A percentile compares a stretch with the other conserved stretches of the same genome.
phyloP scores from a whole-genome alignment of 2,888 invertebrate genomes.

The Volucella inflata region DNA sequence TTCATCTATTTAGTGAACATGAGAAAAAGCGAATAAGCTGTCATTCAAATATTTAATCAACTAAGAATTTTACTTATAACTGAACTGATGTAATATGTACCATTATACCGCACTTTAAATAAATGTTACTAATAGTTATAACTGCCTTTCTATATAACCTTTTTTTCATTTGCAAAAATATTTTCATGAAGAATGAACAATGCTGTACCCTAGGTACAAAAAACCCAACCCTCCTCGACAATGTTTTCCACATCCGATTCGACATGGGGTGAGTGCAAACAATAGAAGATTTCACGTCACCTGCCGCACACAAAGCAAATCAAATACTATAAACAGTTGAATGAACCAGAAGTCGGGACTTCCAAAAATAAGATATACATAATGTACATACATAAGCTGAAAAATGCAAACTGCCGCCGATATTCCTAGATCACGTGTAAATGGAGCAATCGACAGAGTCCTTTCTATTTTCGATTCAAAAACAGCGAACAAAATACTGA shows the following conservation, averaged over 20 bases:
- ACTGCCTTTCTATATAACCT: slow-evolving; percentile 68
- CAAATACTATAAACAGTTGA: slow-evolving; percentile 70
- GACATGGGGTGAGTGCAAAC: slow-evolving; percentile 79
- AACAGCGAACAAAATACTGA: slow-evolving; percentile 20
- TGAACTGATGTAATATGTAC: too few species aligned
- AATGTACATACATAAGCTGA: too few species aligned
- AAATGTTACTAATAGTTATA: slow-evolving; percentile 3
- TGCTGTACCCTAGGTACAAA: slow-evolving; percentile 44
- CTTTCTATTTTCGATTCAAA: slow-evolving; percentile 21
- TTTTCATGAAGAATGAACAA: slow-evolving; percentile 59
- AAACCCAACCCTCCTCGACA: slow-evolving; percentile 72
- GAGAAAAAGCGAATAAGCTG: too few species aligned
- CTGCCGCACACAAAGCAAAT: slow-evolving; percentile 82
- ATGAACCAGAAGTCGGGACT: slow-evolving; percentile 69
- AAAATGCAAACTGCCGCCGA: slow-evolving; percentile 23
- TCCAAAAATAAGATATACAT: slow-evolving; percentile 67
- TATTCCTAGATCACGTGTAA: slow-evolving; percentile 14
- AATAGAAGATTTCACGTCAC: slow-evolving; percentile 84
- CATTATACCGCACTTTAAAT: background rate
- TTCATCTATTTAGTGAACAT: too few species aligned
- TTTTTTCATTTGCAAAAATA: slow-evolving; percentile 69
- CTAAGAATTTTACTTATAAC: too few species aligned
- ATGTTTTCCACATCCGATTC: slow-evolving; percentile 76
- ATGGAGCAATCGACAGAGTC: slow-evolving; percentile 30
- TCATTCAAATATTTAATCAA: too few species aligned